phyloP scores from a whole-genome alignment of 1,140 invertebrate genomes.

The Drosophila cardini region DNA sequence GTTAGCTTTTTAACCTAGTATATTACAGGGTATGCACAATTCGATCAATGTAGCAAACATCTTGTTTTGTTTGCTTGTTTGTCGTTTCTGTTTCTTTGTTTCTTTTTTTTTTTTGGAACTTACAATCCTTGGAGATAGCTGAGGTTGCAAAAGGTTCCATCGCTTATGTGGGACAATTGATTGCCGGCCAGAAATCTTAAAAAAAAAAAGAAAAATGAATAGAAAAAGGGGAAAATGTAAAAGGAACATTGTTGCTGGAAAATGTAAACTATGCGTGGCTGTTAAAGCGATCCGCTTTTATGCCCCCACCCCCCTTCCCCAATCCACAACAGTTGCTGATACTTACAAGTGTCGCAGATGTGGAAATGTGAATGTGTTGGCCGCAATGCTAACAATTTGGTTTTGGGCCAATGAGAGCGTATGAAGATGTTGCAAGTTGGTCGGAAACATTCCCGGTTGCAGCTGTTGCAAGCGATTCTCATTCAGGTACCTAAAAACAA shows the following conservation, averaged over 20 bases:
- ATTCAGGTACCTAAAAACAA: slow-evolving; percentile 63
- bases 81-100: slow-evolving; percentile 11
- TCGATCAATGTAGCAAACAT: not conserved
- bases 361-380: slow-evolving; percentile 73
- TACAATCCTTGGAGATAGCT: slow-evolving; percentile 82
- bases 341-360: slow-evolving; percentile 78
- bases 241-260: slow-evolving; percentile 21
- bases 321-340: not conserved
- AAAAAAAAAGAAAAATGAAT: slow-evolving; percentile 12
- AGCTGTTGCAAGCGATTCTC: slow-evolving; percentile 69
- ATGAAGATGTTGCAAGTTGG: slow-evolving; percentile 63
- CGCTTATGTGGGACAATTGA: slow-evolving; percentile 68
- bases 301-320: not conserved
- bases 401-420: slow-evolving; percentile 84
- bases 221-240: slow-evolving; percentile 1
- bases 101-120: slow-evolving; percentile 46
- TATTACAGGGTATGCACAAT: slow-evolving; percentile 12
- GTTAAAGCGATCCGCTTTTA: not conserved
- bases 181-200: slow-evolving; percentile 84
- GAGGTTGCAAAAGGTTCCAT: slow-evolving; percentile 80
- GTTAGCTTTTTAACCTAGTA: no score
- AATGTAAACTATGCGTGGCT: slow-evolving; percentile 11
- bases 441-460: slow-evolving; percentile 63
- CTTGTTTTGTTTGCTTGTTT: not conserved
- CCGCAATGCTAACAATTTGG: slow-evolving; percentile 68